phyloP scores from a whole-genome alignment of 1,140 invertebrate genomes.

The Cotesia glomerata region DNA sequence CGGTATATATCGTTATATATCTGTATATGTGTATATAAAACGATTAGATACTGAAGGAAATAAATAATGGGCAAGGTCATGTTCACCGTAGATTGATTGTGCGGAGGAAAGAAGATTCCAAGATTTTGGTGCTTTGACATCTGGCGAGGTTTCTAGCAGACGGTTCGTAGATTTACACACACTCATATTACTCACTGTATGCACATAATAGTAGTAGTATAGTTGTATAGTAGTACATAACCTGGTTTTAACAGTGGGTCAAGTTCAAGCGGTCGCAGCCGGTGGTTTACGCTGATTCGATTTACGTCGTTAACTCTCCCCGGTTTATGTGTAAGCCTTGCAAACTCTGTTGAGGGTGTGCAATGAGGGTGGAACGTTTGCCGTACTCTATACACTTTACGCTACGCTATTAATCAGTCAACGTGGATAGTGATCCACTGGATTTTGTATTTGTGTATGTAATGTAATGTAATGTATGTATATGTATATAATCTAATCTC shows the following conservation, averaged over 20 bases:
- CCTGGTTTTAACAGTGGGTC: constrained; percentile 27
- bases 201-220: too few relatives aligned
- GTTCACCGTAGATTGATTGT: background rate
- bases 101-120: background rate
- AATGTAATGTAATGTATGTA: too few relatives aligned
- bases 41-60: too few relatives aligned
- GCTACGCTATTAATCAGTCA: constrained; percentile 20
- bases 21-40: too few relatives aligned
- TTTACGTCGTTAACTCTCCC: constrained; percentile 28
- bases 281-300: constrained; percentile 32
- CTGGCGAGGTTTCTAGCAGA: background rate
- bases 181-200: too few relatives aligned
- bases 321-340: constrained; percentile 14
- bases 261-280: constrained; percentile 30
- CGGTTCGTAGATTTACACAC: background rate
- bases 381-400: background rate
- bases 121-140: background rate
- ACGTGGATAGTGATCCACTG: constrained; percentile 13
- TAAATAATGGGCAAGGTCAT: too few relatives aligned
- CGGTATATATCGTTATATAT: too few relatives aligned
- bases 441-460: constrained; percentile 7
- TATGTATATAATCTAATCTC: background rate
- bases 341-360: constrained; percentile 2
- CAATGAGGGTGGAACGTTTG: background rate
- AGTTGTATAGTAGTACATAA: background rate